A percentile compares a stretch with the other conserved stretches of the same genome.
These are phyloP conservation scores for Ormyrus rosae DNA, from an alignment of 2,888 invertebrate species.

Conservation along the genomic window DNA sequence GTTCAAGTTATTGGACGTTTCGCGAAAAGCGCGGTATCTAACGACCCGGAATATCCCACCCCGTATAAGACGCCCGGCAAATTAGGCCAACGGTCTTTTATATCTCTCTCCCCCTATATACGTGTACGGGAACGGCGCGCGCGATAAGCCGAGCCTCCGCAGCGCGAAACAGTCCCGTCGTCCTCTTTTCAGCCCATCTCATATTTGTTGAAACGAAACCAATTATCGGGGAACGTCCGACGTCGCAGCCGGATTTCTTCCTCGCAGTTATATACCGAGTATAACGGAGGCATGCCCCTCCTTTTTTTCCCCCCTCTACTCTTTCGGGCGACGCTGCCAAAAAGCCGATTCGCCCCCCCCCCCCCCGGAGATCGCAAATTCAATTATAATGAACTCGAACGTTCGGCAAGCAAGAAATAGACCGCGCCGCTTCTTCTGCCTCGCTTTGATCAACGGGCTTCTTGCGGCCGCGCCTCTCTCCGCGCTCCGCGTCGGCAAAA, in stretches of 20 bases:
- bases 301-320: not conserved
- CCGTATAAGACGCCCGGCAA: slow-evolving; percentile 44
- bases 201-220: slow-evolving; percentile 50
- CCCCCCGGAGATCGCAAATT: slow-evolving; percentile 34
- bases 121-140: not conserved
- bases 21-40: slow-evolving; percentile 56
- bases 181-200: not conserved
- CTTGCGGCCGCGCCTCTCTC: not conserved
- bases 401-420: not conserved
- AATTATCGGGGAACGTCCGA: slow-evolving; percentile 46
- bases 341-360: slow-evolving; percentile 29
- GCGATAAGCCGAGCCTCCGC: not conserved
- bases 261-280: not conserved
- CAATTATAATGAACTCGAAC: slow-evolving; percentile 42
- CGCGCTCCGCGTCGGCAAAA: not conserved
- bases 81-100: slow-evolving; percentile 54
- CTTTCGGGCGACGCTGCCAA: not conserved
- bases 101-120: slow-evolving; percentile 7
- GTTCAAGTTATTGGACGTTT: slow-evolving; percentile 60
- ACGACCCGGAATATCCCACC: slow-evolving; percentile 55
- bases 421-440: not conserved
- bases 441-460: not conserved
- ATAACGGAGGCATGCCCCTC: not conserved
- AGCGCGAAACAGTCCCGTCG: not conserved
- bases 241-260: slow-evolving; percentile 18